Evolutionary conservation across 2,888 invertebrate genomes (phyloP).

Genomic region (Drosophila nr. perissopoda): DNA sequence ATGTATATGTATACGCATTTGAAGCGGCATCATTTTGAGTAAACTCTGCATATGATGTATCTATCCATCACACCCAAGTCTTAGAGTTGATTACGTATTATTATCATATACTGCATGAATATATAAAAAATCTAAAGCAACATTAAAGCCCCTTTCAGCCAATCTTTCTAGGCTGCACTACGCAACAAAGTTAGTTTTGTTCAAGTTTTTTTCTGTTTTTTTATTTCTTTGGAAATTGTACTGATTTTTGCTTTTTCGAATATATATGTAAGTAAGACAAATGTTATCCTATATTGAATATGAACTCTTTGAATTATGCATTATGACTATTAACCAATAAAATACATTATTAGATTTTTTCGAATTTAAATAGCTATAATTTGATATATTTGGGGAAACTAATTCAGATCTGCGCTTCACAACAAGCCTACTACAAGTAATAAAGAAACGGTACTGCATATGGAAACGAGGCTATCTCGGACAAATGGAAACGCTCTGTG

Average conservation of each 20-base stretch:
- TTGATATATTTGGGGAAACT: neutral
- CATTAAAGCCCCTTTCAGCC: slow-evolving; percentile 18
- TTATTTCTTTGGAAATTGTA: slow-evolving; percentile 52
- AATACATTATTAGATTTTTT: slow-evolving; percentile 59
- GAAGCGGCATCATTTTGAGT: slow-evolving; percentile 25
- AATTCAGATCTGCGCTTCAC: neutral
- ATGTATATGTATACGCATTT: slow-evolving; percentile 29
- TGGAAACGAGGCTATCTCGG: neutral
- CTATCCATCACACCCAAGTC: slow-evolving; percentile 5
- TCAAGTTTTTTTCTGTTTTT: slow-evolving; percentile 43
- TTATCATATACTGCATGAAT: slow-evolving; percentile 7
- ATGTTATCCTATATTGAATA: slow-evolving; percentile 62
- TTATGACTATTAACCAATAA: slow-evolving; percentile 58
- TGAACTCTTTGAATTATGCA: slow-evolving; percentile 58
- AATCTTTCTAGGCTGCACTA: slow-evolving; percentile 33
- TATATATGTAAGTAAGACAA: slow-evolving; percentile 32
- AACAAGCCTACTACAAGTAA: neutral
- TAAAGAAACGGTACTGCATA: neutral
- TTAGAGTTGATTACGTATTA: slow-evolving; percentile 16
- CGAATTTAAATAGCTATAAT: slow-evolving; percentile 22
- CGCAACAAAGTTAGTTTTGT: slow-evolving; percentile 50
- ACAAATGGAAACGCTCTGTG: neutral
- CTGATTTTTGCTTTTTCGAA: slow-evolving; percentile 44
- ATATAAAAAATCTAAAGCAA: neutral
- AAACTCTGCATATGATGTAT: slow-evolving; percentile 3